phyloP scores from a whole-genome alignment of 2,113 vertebrate species.

The Corythoichthys intestinalis region DNA sequence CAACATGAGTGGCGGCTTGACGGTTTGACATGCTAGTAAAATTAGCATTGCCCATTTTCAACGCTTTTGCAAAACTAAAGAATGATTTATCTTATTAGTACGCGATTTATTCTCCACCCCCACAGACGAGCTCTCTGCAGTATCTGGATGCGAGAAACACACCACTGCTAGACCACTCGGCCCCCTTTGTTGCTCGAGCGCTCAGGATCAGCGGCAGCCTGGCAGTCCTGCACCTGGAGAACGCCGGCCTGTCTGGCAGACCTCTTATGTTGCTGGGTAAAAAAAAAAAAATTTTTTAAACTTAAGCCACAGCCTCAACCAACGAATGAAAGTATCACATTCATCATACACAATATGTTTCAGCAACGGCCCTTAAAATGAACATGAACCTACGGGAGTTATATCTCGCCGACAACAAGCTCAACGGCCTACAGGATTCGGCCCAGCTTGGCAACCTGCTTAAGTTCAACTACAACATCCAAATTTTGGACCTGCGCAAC shows the following conservation, averaged over 20 bases:
- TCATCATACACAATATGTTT: slow-evolving; percentile 7
- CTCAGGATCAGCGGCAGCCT: slow-evolving; percentile 91
- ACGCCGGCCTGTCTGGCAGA: slow-evolving; percentile 80
- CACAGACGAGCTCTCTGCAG: slow-evolving; percentile 88
- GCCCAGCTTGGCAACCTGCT: slow-evolving; percentile 91
- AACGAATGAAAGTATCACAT: neutral
- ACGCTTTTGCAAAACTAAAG: too few relatives aligned
- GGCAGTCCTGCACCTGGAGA: slow-evolving; percentile 87
- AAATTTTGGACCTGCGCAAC: slow-evolving; percentile 90
- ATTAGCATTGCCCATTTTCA: too few relatives aligned
- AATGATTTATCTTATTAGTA: neutral
- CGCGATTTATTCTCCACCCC: slow-evolving; percentile 4
- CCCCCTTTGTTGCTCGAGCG: slow-evolving; percentile 89
- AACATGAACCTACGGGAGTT: slow-evolving; percentile 90
- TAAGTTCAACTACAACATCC: slow-evolving; percentile 92
- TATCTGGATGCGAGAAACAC: slow-evolving; percentile 88
- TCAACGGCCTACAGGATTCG: slow-evolving; percentile 89
- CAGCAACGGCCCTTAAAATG: slow-evolving; percentile 95
- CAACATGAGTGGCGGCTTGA: too few relatives aligned
- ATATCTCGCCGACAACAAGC: slow-evolving; percentile 91
- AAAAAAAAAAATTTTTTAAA: neutral
- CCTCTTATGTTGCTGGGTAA: slow-evolving; percentile 92
- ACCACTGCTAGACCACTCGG: slow-evolving; percentile 86
- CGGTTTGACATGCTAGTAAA: too few relatives aligned
- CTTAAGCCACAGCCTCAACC: neutral